phyloP scores from a whole-genome alignment of 2,113 vertebrate species.

The Oncorhynchus kisutch region DNA sequence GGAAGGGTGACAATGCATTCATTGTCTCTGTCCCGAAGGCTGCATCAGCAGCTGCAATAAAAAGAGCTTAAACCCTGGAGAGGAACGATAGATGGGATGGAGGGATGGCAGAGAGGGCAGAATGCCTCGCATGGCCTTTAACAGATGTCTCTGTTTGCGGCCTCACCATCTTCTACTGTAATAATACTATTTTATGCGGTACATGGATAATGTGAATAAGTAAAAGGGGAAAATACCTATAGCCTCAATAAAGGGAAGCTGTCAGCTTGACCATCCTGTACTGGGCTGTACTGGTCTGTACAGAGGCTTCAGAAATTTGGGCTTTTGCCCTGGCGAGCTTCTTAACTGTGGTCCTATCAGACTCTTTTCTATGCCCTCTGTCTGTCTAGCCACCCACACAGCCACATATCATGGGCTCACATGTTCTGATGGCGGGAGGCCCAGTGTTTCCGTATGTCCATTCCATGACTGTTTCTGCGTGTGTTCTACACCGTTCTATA shows the following conservation, averaged over 20 bases:
- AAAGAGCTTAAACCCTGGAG: conserved; percentile 40
- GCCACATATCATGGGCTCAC: too few relatives aligned
- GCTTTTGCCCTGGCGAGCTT: too few relatives aligned
- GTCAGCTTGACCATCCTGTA: too few relatives aligned
- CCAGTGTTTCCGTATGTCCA: too few relatives aligned
- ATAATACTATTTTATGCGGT: conserved; percentile 12
- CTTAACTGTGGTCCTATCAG: not conserved
- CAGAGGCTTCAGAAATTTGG: too few relatives aligned
- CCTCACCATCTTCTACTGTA: conserved; percentile 37
- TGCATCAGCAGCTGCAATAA: conserved; percentile 77
- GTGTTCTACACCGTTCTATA: conserved; percentile 23
- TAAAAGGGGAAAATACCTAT: too few relatives aligned
- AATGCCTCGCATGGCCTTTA: conserved; percentile 53
- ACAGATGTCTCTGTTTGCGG: conserved; percentile 71
- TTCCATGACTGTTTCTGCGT: not conserved
- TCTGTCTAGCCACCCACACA: too few relatives aligned
- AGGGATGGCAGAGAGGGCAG: conserved; percentile 28
- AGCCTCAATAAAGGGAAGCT: too few relatives aligned
- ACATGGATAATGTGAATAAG: not conserved
- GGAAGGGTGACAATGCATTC: conserved; percentile 70
- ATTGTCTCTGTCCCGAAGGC: conserved; percentile 71
- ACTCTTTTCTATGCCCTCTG: not conserved
- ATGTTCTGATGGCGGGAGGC: too few relatives aligned
- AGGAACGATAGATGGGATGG: conserved; percentile 45
- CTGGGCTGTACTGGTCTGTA: too few relatives aligned